Conservation (phyloP, 2,888 invertebrate species). For the Epinotia ramella region DNA sequence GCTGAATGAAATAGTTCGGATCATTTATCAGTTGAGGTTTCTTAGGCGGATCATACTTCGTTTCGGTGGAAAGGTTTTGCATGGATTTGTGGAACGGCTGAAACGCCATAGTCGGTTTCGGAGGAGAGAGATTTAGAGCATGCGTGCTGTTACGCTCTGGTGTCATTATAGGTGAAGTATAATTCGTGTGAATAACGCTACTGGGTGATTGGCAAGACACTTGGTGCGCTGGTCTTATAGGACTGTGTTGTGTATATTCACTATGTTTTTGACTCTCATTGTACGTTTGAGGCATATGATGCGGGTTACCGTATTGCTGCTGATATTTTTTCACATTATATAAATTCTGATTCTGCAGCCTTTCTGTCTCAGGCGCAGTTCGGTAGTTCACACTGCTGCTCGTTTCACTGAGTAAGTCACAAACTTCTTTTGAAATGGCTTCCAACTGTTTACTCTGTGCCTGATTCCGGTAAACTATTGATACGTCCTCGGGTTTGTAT, state of each 20-base stretch:
- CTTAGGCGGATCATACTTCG: conserved; percentile 16
- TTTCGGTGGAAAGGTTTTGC: conserved; percentile 31
- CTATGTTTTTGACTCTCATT: conserved; percentile 14
- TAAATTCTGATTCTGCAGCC: conserved; percentile 5
- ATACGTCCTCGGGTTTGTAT: conserved; percentile 50
- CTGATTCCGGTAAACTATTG: conserved; percentile 62
- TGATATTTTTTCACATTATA: conserved; percentile 19
- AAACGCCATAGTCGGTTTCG: conserved; percentile 14
- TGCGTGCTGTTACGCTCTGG: neutral
- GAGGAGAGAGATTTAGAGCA: conserved; percentile 7
- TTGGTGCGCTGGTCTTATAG: conserved; percentile 1
- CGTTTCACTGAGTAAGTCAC: conserved; percentile 46
- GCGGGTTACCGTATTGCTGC: conserved; percentile 1
- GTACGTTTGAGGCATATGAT: neutral
- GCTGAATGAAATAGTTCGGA: conserved; percentile 15
- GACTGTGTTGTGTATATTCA: conserved; percentile 12
- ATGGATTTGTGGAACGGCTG: conserved; percentile 33
- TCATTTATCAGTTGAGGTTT: conserved; percentile 19
- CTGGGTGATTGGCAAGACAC: conserved; percentile 14
- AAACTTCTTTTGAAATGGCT: conserved; percentile 53
- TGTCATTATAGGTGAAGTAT: conserved; percentile 26
- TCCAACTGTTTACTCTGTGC: conserved; percentile 57
- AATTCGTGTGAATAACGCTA: conserved; percentile 19
- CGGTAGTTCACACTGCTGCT: neutral
- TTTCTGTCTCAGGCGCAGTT: conserved; percentile 10